These are phyloP conservation scores for Brachyptera putata DNA, from an alignment of 2,888 invertebrate species.

Conservation along the genomic window DNA sequence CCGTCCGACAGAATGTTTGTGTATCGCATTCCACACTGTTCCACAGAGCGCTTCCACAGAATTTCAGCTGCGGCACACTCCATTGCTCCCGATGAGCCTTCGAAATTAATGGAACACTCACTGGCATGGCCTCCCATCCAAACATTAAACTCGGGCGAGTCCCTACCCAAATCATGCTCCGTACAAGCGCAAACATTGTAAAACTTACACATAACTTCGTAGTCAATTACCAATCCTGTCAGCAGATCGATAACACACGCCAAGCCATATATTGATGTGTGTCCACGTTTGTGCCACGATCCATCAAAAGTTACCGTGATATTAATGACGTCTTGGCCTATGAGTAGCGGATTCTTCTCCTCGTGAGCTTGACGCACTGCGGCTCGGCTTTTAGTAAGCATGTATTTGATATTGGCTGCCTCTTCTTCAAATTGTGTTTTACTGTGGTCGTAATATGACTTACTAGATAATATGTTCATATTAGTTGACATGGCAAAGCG, in stretches of 20 bases:
- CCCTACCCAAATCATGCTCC: constrained; percentile 26
- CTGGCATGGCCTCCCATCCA: constrained; percentile 32
- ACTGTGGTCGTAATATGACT: not conserved
- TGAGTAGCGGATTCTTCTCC: not conserved
- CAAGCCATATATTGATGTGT: constrained; percentile 33
- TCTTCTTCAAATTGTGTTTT: not conserved
- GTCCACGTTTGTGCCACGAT: constrained; percentile 31
- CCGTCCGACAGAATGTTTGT: constrained; percentile 26
- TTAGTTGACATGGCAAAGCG: not conserved
- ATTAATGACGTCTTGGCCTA: not conserved
- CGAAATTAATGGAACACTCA: constrained; percentile 30
- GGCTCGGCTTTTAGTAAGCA: not conserved
- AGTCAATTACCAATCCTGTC: constrained; percentile 33
- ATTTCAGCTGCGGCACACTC: constrained; percentile 28
- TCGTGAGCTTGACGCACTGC: not conserved
- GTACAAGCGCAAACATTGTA: constrained; percentile 31
- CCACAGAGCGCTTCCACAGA: constrained; percentile 27
- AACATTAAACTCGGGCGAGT: constrained; percentile 29
- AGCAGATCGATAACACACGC: constrained; percentile 30
- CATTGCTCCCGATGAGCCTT: constrained; percentile 32
- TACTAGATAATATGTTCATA: not conserved
- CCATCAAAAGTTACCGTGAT: constrained; percentile 24
- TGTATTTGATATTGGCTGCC: not conserved
- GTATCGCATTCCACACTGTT: constrained; percentile 19
- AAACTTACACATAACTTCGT: constrained; percentile 31